Evolutionary conservation across 1,140 invertebrate species (phyloP).

Genomic region (Probaryconus sp.): DNA sequence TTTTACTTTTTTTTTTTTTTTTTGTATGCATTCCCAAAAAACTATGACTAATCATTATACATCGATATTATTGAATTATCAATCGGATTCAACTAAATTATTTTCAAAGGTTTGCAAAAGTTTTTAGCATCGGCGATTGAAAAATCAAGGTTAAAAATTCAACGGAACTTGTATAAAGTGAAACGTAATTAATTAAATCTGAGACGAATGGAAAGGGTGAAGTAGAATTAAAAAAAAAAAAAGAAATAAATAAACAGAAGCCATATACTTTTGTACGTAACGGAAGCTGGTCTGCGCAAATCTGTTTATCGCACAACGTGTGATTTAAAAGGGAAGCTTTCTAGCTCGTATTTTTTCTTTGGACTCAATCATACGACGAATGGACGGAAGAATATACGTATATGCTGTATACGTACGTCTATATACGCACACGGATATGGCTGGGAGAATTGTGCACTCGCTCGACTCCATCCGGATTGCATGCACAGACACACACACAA

Average conservation of each 20-base stretch:
- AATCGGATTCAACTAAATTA: too few species aligned
- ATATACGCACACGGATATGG: slow-evolving; percentile 8
- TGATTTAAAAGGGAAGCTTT: slow-evolving; percentile 62
- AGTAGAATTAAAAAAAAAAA: too few species aligned
- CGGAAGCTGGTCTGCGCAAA: slow-evolving; percentile 46
- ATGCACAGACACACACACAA: too few species aligned
- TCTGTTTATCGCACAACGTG: slow-evolving; percentile 60
- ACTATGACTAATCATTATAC: too few species aligned
- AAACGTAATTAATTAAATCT: slow-evolving; percentile 47
- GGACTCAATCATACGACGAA: slow-evolving; percentile 62
- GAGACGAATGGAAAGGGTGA: slow-evolving; percentile 29
- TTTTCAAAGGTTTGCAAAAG: too few species aligned
- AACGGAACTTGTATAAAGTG: slow-evolving; percentile 13
- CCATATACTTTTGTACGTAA: slow-evolving; percentile 48
- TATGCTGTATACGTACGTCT: slow-evolving; percentile 13
- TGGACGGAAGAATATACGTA: slow-evolving; percentile 46
- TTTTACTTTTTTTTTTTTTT: too few species aligned
- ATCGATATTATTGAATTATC: too few species aligned
- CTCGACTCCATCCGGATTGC: slow-evolving; percentile 46
- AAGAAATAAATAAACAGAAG: slow-evolving; percentile 46
- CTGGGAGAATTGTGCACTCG: slow-evolving; percentile 47
- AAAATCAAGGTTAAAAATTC: slow-evolving; percentile 4
- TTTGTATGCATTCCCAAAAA: too few species aligned
- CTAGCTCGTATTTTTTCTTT: slow-evolving; percentile 63
- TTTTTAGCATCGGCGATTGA: too few species aligned